Conservation (phyloP, 2,888 invertebrate species). For the Chirona hameri region DNA sequence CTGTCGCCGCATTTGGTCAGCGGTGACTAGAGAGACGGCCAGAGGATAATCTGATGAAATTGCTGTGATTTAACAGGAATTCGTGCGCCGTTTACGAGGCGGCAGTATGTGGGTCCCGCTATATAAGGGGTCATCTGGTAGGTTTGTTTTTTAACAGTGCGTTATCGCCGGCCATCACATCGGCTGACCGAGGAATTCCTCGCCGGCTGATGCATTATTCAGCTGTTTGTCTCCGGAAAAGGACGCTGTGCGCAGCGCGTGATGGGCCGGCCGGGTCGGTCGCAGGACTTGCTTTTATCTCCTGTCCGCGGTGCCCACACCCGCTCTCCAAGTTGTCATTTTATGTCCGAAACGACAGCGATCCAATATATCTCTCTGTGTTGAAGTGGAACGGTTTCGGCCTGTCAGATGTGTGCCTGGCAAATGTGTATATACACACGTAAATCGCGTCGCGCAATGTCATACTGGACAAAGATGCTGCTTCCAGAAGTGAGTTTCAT, state of each 20-base stretch:
- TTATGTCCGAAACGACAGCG: too few relatives aligned
- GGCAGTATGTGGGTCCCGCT: constrained; percentile 2
- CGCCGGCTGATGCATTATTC: not conserved
- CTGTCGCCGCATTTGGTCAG: not conserved
- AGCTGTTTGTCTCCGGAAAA: not conserved
- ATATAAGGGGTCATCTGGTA: not conserved
- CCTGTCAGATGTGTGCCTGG: too few relatives aligned
- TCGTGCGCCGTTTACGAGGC: not conserved
- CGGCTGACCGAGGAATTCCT: not conserved
- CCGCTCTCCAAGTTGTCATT: too few relatives aligned
- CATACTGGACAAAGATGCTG: too few relatives aligned
- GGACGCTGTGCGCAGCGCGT: not conserved
- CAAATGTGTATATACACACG: too few relatives aligned
- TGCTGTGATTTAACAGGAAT: constrained; percentile 1
- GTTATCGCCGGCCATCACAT: not conserved
- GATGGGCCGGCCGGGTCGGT: not conserved
- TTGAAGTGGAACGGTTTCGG: too few relatives aligned
- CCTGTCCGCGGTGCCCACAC: not conserved
- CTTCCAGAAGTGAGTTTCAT: too few relatives aligned
- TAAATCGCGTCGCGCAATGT: too few relatives aligned
- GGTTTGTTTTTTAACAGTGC: constrained; percentile 6
- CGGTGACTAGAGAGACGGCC: not conserved
- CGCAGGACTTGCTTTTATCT: not conserved
- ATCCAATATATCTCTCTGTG: too few relatives aligned
- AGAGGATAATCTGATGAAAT: constrained; percentile 1